Conservation (phyloP, 1,140 invertebrate species). For the Drosophila ananassae region DNA sequence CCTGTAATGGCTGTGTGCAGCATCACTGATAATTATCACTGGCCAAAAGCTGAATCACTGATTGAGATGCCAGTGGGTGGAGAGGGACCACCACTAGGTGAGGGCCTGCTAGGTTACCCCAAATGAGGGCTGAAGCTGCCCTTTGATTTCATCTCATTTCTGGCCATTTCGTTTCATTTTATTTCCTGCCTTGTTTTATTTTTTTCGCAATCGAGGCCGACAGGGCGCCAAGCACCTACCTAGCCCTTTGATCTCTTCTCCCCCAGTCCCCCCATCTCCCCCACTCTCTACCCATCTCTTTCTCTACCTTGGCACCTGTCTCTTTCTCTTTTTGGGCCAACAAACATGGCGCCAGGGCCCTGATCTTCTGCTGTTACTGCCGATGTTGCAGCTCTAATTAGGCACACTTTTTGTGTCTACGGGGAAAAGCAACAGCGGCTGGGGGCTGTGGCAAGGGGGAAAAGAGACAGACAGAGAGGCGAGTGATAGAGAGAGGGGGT, state of each 20-base stretch:
- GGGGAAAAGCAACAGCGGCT: background rate
- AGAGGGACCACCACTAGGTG: background rate
- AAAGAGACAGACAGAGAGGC: background rate
- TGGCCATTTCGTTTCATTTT: slow-evolving; percentile 1
- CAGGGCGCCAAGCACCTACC: slow-evolving; percentile 52
- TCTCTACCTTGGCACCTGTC: background rate
- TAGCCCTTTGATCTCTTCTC: slow-evolving; percentile 71
- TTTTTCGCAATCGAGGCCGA: slow-evolving; percentile 71
- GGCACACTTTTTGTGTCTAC: slow-evolving; percentile 65
- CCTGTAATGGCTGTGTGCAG: slow-evolving; percentile 43
- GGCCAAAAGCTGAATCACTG: slow-evolving; percentile 41
- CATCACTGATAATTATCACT: slow-evolving; percentile 56
- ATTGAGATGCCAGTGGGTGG: slow-evolving; percentile 47
- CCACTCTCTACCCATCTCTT: background rate
- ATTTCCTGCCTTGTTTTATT: slow-evolving; percentile 41
- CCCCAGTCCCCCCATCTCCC: background rate
- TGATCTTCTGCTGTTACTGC: slow-evolving; percentile 38
- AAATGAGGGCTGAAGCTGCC: slow-evolving; percentile 27
- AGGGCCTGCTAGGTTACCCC: background rate
- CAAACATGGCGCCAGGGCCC: slow-evolving; percentile 63
- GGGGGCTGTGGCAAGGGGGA: background rate
- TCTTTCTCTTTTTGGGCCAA: slow-evolving; percentile 40
- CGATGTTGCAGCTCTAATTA: slow-evolving; percentile 74
- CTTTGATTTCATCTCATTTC: slow-evolving; percentile 36
- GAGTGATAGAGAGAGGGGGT: slow-evolving; percentile 3